A percentile compares a stretch with the other conserved stretches of the same genome.
Evolutionary conservation across 2,113 vertebrate species (phyloP).

Genomic region (Phainopepla nitens): DNA sequence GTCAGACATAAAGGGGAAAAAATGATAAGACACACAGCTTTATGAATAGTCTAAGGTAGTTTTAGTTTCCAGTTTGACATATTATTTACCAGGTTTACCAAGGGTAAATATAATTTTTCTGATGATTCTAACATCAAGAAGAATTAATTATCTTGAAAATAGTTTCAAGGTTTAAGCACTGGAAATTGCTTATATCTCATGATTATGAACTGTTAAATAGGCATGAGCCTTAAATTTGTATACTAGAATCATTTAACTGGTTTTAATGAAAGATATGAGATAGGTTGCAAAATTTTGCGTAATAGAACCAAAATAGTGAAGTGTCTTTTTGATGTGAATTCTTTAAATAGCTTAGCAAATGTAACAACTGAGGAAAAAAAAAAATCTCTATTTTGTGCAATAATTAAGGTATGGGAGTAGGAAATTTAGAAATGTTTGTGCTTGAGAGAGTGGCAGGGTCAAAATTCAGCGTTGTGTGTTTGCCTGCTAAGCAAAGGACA

Average conservation of each 20-base stretch:
- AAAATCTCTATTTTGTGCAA: not conserved
- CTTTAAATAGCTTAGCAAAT: conserved; percentile 48
- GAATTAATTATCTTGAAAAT: conserved; percentile 60
- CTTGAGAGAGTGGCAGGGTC: not conserved
- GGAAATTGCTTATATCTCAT: not conserved
- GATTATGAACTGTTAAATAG: conserved; percentile 55
- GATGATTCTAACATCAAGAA: conserved; percentile 40
- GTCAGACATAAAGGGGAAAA: conserved; percentile 63
- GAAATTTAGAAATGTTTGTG: conserved; percentile 11
- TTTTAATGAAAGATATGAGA: conserved; percentile 53
- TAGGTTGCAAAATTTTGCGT: conserved; percentile 47
- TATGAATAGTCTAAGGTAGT: conserved; percentile 69
- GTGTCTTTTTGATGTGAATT: not conserved
- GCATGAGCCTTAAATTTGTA: conserved; percentile 57
- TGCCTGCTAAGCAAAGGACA: conserved; percentile 75
- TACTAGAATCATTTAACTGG: conserved; percentile 41
- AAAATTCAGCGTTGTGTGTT: not conserved
- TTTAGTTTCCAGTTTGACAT: conserved; percentile 69
- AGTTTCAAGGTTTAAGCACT: conserved; percentile 58
- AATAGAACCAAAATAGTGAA: conserved; percentile 42
- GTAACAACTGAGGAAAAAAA: not conserved
- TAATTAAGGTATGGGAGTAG: conserved; percentile 20
- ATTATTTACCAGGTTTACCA: conserved; percentile 65
- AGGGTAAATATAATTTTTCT: conserved; percentile 56
- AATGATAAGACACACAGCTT: conserved; percentile 51